phyloP scores from a whole-genome alignment of 2,888 invertebrate species.

The Metellina segmentata region DNA sequence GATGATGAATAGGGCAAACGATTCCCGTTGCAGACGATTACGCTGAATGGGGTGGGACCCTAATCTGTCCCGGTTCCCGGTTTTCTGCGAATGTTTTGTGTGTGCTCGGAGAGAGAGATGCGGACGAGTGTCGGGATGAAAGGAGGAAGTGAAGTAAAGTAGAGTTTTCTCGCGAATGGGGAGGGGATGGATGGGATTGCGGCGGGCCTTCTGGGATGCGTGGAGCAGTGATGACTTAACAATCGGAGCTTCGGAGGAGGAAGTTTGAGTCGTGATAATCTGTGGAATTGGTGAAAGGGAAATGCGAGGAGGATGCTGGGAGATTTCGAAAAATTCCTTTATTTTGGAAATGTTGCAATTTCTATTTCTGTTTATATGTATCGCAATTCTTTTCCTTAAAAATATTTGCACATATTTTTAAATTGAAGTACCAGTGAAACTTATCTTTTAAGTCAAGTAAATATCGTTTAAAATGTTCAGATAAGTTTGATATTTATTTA shows the following conservation, averaged over 20 bases:
- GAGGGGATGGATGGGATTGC: not conserved
- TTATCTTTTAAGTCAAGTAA: no score
- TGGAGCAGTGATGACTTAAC: not conserved
- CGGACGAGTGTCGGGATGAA: no score
- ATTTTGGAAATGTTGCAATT: no score
- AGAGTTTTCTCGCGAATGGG: not conserved
- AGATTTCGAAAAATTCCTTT: no score
- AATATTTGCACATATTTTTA: no score
- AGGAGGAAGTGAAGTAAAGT: no score
- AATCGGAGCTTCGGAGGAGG: not conserved
- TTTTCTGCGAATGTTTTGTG: not conserved
- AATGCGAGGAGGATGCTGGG: no score
- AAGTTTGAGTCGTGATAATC: not conserved
- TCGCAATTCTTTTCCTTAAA: no score
- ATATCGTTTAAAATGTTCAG: no score
- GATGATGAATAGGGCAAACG: constrained; percentile 29
- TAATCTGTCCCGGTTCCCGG: not conserved
- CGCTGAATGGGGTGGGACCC: not conserved
- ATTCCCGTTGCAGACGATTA: constrained; percentile 17
- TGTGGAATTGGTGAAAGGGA: not conserved
- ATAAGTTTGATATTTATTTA: no score
- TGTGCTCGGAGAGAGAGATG: not conserved
- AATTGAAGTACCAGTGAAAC: no score
- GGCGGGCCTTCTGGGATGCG: not conserved
- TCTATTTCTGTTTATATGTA: no score